Base-by-base conservation (phyloP, 2,113 vertebrate genomes). In the Paradisaea rubra region DNA sequence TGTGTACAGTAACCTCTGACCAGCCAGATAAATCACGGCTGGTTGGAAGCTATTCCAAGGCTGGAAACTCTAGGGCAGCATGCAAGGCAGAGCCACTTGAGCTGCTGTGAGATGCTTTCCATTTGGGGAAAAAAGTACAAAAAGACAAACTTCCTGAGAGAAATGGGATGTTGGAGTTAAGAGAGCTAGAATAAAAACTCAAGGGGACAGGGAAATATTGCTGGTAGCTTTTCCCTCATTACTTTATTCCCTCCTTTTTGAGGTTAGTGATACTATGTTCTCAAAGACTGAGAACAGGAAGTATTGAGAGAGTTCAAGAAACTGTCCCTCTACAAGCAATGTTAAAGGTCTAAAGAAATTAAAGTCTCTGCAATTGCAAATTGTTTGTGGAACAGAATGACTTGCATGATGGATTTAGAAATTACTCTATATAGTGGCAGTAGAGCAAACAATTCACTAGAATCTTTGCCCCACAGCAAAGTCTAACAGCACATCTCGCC, bases 1-100 rank as follows among this genome's bases (percentile, higher is more conserved):
- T 94, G 82, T 95, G 85, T 95, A 92, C 88, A 82, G 91, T 94
- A 93, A 93, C 90, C 95, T 96, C 93, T 97, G 96, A 92, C 89
- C 89, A 91, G 82, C 44, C 47, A 86, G 94, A 97, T 97, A 97
- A 97, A 97, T 97, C 95, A 96, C 3, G 8, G 54, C 83, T 57
- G n/a, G 85, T 78, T 95, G 92, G 73, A 94, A 93, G 60, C 85
- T 88, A 70, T 83, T 93, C 76, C 54, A 70, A 76, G 70, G 39
- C 83, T 27, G 12, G 63, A 83, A 87, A 70, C 69, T 88, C 56
- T 22, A 80, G 82, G 87, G 76, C 81, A 91, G 47, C 30, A 7
- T 63, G 54, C 20, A 64, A 86, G 54, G 35, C 60, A 86, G 35
- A 93, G 66, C 37, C n/a, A 41, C 44, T 65, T 45, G 31, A 89